phyloP scores from a whole-genome alignment of 2,888 invertebrate species.

The Cryptops parisi region DNA sequence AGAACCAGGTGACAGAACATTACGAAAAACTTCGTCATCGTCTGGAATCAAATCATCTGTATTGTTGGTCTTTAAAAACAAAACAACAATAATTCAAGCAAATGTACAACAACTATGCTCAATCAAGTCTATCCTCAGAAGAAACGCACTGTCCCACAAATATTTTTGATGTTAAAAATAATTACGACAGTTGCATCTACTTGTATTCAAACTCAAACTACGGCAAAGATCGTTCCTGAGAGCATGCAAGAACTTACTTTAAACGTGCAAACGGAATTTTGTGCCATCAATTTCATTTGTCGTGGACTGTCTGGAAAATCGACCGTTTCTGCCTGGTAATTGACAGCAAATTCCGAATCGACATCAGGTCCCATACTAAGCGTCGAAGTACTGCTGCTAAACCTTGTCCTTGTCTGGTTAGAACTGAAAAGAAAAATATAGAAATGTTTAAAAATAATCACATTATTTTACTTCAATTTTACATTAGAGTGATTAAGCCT shows the following conservation, averaged over 20 bases:
- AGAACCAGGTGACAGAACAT: constrained; percentile 37
- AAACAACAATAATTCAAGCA: too few species aligned
- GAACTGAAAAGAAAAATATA: not conserved
- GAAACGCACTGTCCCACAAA: too few species aligned
- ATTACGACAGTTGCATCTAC: too few species aligned
- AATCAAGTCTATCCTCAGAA: too few species aligned
- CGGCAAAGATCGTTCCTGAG: too few species aligned
- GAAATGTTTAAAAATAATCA: not conserved
- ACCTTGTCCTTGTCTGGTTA: not conserved
- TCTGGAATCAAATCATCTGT: too few species aligned
- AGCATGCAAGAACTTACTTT: constrained; percentile 2
- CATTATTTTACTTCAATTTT: not conserved
- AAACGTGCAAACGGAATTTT: not conserved
- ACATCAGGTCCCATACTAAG: constrained; percentile 16
- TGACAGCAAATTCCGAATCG: constrained; percentile 19
- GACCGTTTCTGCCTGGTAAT: constrained; percentile 22
- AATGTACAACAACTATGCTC: too few species aligned
- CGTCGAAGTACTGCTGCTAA: constrained; percentile 10
- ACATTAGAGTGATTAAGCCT: too few species aligned
- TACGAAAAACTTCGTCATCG: constrained; percentile 31
- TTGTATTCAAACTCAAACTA: too few species aligned
- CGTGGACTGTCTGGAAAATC: constrained; percentile 22
- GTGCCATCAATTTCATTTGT: constrained; percentile 16
- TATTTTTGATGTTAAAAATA: too few species aligned
- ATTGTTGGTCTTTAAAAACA: too few species aligned